These are phyloP conservation scores for Craniophora ligustri DNA, from an alignment of 2,888 invertebrate genomes.

Conservation along the genomic window DNA sequence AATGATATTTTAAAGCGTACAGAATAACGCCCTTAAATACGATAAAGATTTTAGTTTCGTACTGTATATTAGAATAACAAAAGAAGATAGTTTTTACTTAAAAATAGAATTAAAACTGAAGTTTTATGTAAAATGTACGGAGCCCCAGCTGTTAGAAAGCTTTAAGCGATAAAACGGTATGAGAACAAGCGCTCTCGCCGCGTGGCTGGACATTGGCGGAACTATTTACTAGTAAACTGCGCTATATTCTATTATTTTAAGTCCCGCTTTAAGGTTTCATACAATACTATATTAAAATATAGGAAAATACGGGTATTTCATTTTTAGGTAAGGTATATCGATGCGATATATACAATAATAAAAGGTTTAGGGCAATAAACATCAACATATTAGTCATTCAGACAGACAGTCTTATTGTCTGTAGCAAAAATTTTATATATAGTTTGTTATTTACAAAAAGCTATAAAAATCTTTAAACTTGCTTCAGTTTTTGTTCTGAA, in stretches of 20 bases:
- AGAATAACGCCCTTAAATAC: neutral
- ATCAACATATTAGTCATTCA: too few species aligned
- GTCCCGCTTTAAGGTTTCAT: neutral
- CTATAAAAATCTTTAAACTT: too few species aligned
- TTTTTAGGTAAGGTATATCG: too few species aligned
- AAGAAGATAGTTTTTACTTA: conserved; percentile 19
- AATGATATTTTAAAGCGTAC: too few species aligned
- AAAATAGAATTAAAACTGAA: conserved; percentile 37
- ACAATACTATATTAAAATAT: neutral
- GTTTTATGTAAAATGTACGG: conserved; percentile 41
- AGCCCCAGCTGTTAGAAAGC: conserved; percentile 63
- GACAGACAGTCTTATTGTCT: too few species aligned
- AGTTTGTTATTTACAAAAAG: too few species aligned
- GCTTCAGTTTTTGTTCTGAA: too few species aligned
- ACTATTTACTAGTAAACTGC: conserved; percentile 1
- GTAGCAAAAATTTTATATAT: too few species aligned
- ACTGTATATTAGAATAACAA: conserved; percentile 16
- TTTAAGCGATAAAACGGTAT: conserved; percentile 63
- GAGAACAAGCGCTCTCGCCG: conserved; percentile 47
- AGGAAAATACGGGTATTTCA: neutral
- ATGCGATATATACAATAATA: too few species aligned
- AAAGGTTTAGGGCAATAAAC: too few species aligned
- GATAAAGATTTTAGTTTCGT: neutral
- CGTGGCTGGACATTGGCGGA: conserved; percentile 20
- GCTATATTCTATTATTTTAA: conserved; percentile 12